A percentile compares a stretch with the other conserved stretches of the same genome.
Evolutionary conservation across 1,140 invertebrate species (phyloP).

Genomic region (Epicauta chinensis): DNA sequence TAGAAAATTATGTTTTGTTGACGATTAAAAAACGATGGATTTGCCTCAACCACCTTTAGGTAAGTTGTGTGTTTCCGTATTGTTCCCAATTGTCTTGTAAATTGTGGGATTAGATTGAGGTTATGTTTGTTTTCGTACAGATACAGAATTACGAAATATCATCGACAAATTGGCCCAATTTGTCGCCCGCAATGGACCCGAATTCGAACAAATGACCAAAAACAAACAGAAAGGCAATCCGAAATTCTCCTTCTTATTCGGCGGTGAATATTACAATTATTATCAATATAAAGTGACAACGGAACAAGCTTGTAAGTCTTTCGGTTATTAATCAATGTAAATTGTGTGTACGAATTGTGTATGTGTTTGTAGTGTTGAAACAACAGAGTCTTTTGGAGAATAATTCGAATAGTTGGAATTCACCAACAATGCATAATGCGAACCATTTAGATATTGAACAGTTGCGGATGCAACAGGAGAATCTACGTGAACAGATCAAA

Average conservation of each 20-base stretch:
- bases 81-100: not conserved
- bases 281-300: conserved; percentile 94
- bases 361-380: conserved; percentile 42
- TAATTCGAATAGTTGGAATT: conserved; percentile 30
- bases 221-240: conserved; percentile 96
- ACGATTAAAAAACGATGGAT: conserved; percentile 38
- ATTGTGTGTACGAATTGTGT: not conserved
- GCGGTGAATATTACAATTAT: conserved; percentile 91
- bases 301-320: conserved; percentile 77
- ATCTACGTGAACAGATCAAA: conserved; percentile 83
- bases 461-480: conserved; percentile 61
- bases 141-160: conserved; percentile 89
- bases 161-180: conserved; percentile 98
- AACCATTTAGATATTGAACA: conserved; percentile 33
- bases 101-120: too few species aligned
- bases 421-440: conserved; percentile 25
- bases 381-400: conserved; percentile 38
- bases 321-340: not conserved
- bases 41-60: conserved; percentile 45
- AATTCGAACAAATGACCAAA: conserved; percentile 98
- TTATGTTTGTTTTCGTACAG: conserved; percentile 47
- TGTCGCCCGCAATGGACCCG: conserved; percentile 96
- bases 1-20: not conserved
- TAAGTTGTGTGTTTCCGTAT: conserved; percentile 20
- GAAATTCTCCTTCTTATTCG: conserved; percentile 94